A percentile compares a stretch with the other conserved stretches of the same genome.
Evolutionary conservation across 2,797 vertebrate genomes (phyloP).

Genomic region (Sebastolobus alascanus): DNA sequence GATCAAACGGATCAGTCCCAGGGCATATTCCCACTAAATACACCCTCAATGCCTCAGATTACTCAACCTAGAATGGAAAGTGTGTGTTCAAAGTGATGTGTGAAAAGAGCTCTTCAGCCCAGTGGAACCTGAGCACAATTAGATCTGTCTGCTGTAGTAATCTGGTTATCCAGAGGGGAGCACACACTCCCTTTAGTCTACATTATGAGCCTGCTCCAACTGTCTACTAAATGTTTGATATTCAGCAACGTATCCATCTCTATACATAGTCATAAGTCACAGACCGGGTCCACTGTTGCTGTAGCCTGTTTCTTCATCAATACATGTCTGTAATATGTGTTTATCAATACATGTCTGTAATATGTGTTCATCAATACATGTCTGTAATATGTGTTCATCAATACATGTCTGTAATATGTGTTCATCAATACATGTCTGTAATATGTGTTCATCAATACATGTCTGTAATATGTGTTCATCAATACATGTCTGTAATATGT

Average conservation of each 20-base stretch:
- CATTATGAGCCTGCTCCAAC: neutral
- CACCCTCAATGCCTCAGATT: neutral
- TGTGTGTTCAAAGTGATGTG: neutral
- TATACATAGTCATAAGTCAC: neutral
- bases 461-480: too few relatives aligned
- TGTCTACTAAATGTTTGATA: neutral
- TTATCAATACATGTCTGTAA: too few relatives aligned
- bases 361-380: too few relatives aligned
- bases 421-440: too few relatives aligned
- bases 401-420: too few relatives aligned
- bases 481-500: too few relatives aligned
- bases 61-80: neutral
- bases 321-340: too few relatives aligned
- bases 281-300: neutral
- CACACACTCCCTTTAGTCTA: slow-evolving; percentile 1
- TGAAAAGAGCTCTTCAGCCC: neutral
- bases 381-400: too few relatives aligned
- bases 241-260: neutral
- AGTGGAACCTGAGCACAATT: slow-evolving; percentile 34
- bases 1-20: neutral
- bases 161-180: slow-evolving; percentile 25
- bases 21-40: neutral
- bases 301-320: neutral
- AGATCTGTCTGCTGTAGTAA: slow-evolving; percentile 41
- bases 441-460: too few relatives aligned